Evolutionary conservation across 1,140 invertebrate species (phyloP), one percentile per base, ranked within the genome.

Genomic region (Drosophila insularis): DNA sequence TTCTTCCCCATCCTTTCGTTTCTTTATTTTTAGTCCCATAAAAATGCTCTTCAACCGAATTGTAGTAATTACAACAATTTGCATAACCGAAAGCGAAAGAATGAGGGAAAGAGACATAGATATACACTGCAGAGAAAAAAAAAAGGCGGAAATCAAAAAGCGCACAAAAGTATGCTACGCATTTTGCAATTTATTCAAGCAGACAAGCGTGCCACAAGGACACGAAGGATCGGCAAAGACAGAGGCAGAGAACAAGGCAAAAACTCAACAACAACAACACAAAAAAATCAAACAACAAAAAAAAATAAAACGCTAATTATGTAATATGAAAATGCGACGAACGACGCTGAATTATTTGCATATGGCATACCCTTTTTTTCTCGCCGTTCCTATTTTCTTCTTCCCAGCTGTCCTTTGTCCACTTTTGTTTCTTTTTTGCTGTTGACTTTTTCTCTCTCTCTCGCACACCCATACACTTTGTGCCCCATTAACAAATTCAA

Each of bases 51-150:
- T 50, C 84, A 80, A 80, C 82, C 82, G 82, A 87, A 87, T 87
- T 87, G 84, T 89, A 87, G 82, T 87, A 87, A 87, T 87, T 87
- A 87, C 82, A 87, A 87, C 75, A 82, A 87, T 87, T 87, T 87
- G 82, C 82, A 87, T 89, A 87, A 87, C 74, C 73, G 68, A 39
- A 31, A 27, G 58, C 19, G 23, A 39, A 39, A 13, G 59, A 55
- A 7, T 50, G 7, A 10, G 14, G 7, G 35, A 35, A 11, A 19
- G 67, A 14, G 43, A 23, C 1, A 17, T 11, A 37, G 35, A 37
- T 2, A 37, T 4, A 35, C 6, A 10, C 1, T 35, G 10, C 10
- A 10, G 66, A 6, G 23, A n/a, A 27, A 19, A 17, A 40, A 21
- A 50, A 56, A 75, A 65, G 50, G 40, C 84, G 82, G 82, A 87